Percentiles rank a stretch among this genome's conserved stretches.
phyloP scores from a whole-genome alignment of 2,797 vertebrate species.

The Thripadectes ignobilis region DNA sequence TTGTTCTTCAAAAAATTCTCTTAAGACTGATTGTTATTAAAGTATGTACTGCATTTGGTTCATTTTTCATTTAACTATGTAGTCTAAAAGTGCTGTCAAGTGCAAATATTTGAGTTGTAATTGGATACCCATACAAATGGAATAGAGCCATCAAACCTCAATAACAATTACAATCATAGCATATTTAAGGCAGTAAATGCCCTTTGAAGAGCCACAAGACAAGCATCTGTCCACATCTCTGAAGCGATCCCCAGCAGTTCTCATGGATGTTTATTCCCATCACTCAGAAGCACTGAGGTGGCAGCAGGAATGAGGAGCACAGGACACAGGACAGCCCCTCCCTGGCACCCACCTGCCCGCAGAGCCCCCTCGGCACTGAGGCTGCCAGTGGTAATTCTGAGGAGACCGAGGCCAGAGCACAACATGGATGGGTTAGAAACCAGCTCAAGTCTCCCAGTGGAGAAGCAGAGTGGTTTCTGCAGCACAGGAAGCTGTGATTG shows the following conservation, averaged over 20 bases:
- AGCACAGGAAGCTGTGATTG: not conserved
- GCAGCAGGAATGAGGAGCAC: not conserved
- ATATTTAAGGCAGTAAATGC: slow-evolving; percentile 35
- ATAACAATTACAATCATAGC: slow-evolving; percentile 33
- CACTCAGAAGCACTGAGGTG: too few species aligned
- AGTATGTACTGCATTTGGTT: slow-evolving; percentile 43
- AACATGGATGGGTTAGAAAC: not conserved
- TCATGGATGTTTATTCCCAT: not conserved
- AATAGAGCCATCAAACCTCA: slow-evolving; percentile 34
- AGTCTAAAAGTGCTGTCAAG: slow-evolving; percentile 61
- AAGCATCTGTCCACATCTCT: not conserved
- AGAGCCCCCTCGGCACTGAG: too few species aligned
- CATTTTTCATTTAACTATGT: slow-evolving; percentile 63
- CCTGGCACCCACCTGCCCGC: not conserved
- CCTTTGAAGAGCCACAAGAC: slow-evolving; percentile 23
- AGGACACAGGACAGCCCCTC: not conserved
- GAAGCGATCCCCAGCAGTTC: not conserved
- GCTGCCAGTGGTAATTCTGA: not conserved
- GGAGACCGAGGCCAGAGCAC: not conserved
- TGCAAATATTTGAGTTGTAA: slow-evolving; percentile 63
- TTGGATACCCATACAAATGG: slow-evolving; percentile 42
- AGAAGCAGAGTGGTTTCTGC: not conserved
- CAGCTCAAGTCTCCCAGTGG: not conserved
- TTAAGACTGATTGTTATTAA: slow-evolving; percentile 64
- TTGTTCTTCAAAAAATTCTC: slow-evolving; percentile 65